phyloP scores from a whole-genome alignment of 1,140 invertebrate species.

The Scaptomyza pallida region DNA sequence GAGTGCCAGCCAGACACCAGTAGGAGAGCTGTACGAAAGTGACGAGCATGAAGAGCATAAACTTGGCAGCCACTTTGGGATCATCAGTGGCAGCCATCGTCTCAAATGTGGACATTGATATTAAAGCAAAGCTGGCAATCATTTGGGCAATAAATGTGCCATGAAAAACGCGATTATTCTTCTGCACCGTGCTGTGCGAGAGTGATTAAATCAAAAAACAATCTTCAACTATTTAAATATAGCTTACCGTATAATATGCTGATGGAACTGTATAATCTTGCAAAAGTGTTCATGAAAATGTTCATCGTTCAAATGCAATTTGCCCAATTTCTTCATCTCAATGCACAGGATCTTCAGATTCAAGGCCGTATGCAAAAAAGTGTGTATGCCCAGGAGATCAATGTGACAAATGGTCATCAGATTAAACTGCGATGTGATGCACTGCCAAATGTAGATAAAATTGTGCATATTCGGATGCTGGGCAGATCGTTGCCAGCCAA shows the following conservation, averaged over 20 bases:
- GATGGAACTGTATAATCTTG: slow-evolving; percentile 52
- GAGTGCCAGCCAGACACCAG: slow-evolving; percentile 62
- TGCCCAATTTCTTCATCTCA: slow-evolving; percentile 45
- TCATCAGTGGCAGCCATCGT: slow-evolving; percentile 55
- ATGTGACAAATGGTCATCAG: slow-evolving; percentile 52
- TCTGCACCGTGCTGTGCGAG: slow-evolving; percentile 41
- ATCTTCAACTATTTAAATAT: too few relatives aligned
- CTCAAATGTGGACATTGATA: slow-evolving; percentile 70
- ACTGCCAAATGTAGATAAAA: slow-evolving; percentile 48
- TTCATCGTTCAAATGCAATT: slow-evolving; percentile 13
- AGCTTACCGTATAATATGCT: slow-evolving; percentile 63
- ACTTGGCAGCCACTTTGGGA: slow-evolving; percentile 62
- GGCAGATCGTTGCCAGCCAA: slow-evolving; percentile 41
- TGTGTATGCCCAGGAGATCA: slow-evolving; percentile 59
- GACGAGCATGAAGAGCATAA: slow-evolving; percentile 56
- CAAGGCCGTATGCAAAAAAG: slow-evolving; percentile 60
- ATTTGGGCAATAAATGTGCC: slow-evolving; percentile 62
- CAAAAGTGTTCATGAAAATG: slow-evolving; percentile 37
- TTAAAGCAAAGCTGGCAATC: slow-evolving; percentile 62
- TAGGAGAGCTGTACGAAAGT: slow-evolving; percentile 63
- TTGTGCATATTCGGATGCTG: slow-evolving; percentile 38
- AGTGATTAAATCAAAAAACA: background rate
- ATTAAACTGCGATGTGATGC: slow-evolving; percentile 38
- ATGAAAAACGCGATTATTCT: slow-evolving; percentile 54
- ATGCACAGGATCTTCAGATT: slow-evolving; percentile 66